Base-by-base conservation (phyloP, 2,888 invertebrate species). In the Thecocarcelia acutangulata region DNA sequence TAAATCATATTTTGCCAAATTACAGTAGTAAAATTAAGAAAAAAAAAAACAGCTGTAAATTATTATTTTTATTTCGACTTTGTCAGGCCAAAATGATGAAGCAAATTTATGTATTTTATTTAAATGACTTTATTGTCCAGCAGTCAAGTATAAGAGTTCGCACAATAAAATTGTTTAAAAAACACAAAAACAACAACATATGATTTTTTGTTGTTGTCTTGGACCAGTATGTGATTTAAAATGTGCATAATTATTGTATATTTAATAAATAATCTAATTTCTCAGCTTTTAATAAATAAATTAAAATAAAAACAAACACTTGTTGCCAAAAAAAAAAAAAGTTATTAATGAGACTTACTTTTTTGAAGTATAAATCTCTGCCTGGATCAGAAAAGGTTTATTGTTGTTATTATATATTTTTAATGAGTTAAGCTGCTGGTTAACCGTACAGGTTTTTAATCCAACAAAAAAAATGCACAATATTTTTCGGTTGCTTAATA, bases 11-110 rank as follows among this genome's bases (percentile, higher is more conserved):
- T 19, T 12, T 52, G 24, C n/a, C 12, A 56, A 54, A 54, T n/a
- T 13, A 17, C 28, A 33, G 54, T 33, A 5, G 33, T 17, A 12
- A 37, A 56, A 2, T 52, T n/a, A n/a, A n/a, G n/a, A n/a, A n/a
- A n/a, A n/a, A n/a, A n/a, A 19, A 5, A 24, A 58, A 33, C 3
- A 21, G n/a, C 9, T 33, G 37, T 70, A 48, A 70, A 70, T 70
- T 46, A 58, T 28, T 19, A 15, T 24, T 17, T 19, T n/a, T 33
- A 15, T 24, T 13, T 56, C 13, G 15, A 44, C 33, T 44, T 28
- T 28, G 13, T 44, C 17, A 9, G n/a, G 40, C 9, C n/a, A 40
- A 42, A 9, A 52, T 8, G n/a, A n/a, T 19, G 21, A 63, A 44
- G 33, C 12, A 54, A 63, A 44, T 37, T 73, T 54, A 42, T 59